phyloP scores from a whole-genome alignment of 2,888 invertebrate genomes.

The Eumacrocentrus americanus region DNA sequence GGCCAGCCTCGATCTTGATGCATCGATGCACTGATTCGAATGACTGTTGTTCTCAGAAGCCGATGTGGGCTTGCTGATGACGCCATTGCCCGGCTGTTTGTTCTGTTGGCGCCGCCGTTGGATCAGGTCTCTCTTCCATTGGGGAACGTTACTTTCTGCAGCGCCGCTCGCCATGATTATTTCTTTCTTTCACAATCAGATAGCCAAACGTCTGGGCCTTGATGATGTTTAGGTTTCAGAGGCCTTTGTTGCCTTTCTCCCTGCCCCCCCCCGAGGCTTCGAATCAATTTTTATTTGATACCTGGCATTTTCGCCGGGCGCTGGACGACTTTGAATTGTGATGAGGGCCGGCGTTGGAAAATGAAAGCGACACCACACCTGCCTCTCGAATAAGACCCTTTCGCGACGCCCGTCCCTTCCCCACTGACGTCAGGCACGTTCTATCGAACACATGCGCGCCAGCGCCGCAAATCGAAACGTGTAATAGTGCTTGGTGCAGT shows the following conservation, averaged over 20 bases:
- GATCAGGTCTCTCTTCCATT: constrained; percentile 85
- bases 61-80: constrained; percentile 46
- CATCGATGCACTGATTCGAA: constrained; percentile 12
- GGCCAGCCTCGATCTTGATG: neutral
- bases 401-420: constrained; percentile 24
- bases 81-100: constrained; percentile 49
- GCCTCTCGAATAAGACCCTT: constrained; percentile 26
- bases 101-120: constrained; percentile 70
- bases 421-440: neutral
- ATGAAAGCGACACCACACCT: constrained; percentile 40
- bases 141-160: constrained; percentile 64
- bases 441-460: neutral
- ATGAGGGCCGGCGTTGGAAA: constrained; percentile 28
- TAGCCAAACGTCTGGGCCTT: no score
- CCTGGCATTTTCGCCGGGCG: constrained; percentile 14
- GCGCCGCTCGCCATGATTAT: constrained; percentile 1
- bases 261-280: neutral
- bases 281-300: neutral
- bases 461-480: neutral
- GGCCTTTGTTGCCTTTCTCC: no score
- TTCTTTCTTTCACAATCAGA: neutral
- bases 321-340: neutral
- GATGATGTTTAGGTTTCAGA: no score
- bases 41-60: constrained; percentile 34
- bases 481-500: neutral